Base-by-base conservation (phyloP, 2,113 vertebrate genomes). In the Neomonachus schauinslandi region DNA sequence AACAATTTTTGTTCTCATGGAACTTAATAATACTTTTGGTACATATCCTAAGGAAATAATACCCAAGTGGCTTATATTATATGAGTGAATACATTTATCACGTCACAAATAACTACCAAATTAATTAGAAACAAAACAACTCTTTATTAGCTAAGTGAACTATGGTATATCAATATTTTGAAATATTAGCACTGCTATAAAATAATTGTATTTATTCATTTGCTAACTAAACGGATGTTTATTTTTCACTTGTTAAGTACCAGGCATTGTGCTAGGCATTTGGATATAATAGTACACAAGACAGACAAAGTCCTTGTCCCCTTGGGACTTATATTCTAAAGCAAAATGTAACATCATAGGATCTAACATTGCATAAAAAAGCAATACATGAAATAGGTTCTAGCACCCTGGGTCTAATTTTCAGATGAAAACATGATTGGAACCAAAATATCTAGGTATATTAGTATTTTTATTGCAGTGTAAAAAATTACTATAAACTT, bases 141-240 rank as follows among this genome's bases (percentile, higher is more conserved):
- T 51, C 1, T 74, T 91, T 51, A 85, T 87, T 83, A 92, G 11
- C 65, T 81, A 83, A 63, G 51, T 89, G 42, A 81, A 93, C 65
- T 85, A 61, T 3, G 55, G 19, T 19, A 61, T 16, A 21, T 74
- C 19, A 46, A n/a, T 42, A 88, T 95, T 85, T 91, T 80, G 24
- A 97, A 92, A 79, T 92, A 92, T 63, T 57, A 33, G 36, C 19
- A 21, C 33, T 49, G 21, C 10, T 26, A 21, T 63, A 91, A 76
- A 88, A 65, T 91, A 51, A 92, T 77, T 88, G 57, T 82, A 49
- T 94, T 89, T 76, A 92, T 77, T 81, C 18, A 71, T 94, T 98
- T 94, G 22, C 36, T 89, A 94, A n/a, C 72, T 86, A 63, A 72
- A 51, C 2, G 42, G 46, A 46, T 65, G 7, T 36, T 76, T 65